Conservation (phyloP, 92 coral and sea anemone genomes). For the Pocillopora meandrina region DNA sequence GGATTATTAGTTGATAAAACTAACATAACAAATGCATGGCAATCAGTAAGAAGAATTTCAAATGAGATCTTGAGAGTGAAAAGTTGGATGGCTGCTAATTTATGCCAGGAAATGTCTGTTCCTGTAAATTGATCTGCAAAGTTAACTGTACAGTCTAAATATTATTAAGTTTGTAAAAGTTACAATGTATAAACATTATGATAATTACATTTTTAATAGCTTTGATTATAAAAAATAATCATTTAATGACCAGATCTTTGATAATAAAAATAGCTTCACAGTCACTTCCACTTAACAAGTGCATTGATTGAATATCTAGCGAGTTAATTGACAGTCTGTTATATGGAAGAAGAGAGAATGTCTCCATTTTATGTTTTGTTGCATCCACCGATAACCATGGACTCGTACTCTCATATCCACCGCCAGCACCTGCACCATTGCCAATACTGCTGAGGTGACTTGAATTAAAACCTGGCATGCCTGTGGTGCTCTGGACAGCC, state of each 20-base stretch:
- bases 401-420: constrained; percentile 56
- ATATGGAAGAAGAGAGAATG: constrained; percentile 86
- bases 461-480: constrained; percentile 50
- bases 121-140: background rate
- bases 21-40: too few species aligned
- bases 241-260: constrained; percentile 81
- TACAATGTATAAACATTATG: background rate
- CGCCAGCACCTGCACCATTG: constrained; percentile 66
- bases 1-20: too few species aligned
- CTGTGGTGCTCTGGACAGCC: constrained; percentile 52
- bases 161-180: constrained; percentile 22
- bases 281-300: constrained; percentile 94
- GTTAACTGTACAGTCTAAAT: constrained; percentile 19
- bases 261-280: constrained; percentile 96
- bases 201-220: background rate
- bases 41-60: too few species aligned
- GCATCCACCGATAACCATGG: constrained; percentile 99
- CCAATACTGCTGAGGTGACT: constrained; percentile 34
- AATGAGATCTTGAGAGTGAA: too few species aligned
- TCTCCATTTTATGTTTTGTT: constrained; percentile 95
- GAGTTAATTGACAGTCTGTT: constrained; percentile 95
- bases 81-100: background rate
- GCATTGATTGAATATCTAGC: constrained; percentile 85
- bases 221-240: constrained; percentile 7
- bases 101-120: background rate